Percentiles rank a stretch among this genome's conserved stretches.
These are phyloP conservation scores for Pelosia muscerda DNA, from an alignment of 2,888 invertebrate species.

Conservation along the genomic window DNA sequence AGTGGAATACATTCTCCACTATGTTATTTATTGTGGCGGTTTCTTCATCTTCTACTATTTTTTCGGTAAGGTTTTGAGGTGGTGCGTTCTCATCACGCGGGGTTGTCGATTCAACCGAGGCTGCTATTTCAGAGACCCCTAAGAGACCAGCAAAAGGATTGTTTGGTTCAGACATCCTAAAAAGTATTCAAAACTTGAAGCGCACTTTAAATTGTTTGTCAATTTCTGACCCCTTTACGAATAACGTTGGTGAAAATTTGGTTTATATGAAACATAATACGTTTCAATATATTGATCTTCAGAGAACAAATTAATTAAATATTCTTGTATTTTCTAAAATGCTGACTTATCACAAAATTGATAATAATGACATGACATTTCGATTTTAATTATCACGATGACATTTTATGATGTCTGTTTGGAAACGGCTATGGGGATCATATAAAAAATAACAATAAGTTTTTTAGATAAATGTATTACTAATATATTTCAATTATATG, in stretches of 20 bases:
- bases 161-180: conserved; percentile 76
- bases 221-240: conserved; percentile 33
- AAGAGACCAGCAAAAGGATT: conserved; percentile 80
- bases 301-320: conserved; percentile 19
- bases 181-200: conserved; percentile 15
- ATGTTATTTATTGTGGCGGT: conserved; percentile 81
- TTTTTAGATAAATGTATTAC: not conserved
- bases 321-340: conserved; percentile 46
- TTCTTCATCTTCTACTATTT: conserved; percentile 63
- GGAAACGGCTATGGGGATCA: conserved; percentile 21
- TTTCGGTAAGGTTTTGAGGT: conserved; percentile 59
- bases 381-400: conserved; percentile 45
- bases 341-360: conserved; percentile 65
- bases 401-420: conserved; percentile 44
- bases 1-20: conserved; percentile 90
- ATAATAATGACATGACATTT: conserved; percentile 55
- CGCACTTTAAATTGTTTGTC: conserved; percentile 24
- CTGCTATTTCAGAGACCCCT: conserved; percentile 66
- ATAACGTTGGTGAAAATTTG: conserved; percentile 37
- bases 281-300: conserved; percentile 21
- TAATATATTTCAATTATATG: not conserved
- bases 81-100: conserved; percentile 56
- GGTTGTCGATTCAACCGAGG: conserved; percentile 55
- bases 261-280: conserved; percentile 24
- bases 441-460: not conserved